phyloP scores from a whole-genome alignment of 1,140 invertebrate genomes.

The Ceratina japonica region DNA sequence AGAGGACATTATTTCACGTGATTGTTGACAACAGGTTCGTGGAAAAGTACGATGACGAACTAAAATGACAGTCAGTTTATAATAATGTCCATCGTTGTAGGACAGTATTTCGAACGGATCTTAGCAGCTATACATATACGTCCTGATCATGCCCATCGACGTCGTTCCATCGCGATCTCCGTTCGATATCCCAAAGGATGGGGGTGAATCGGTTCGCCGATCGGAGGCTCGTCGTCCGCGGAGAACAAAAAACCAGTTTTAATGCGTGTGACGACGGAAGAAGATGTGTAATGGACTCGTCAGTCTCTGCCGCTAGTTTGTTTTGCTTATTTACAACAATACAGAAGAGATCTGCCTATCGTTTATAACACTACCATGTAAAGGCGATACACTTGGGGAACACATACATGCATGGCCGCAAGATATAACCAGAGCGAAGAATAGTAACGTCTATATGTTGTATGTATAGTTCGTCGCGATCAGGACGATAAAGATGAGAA shows the following conservation, averaged over 20 bases:
- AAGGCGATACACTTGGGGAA: slow-evolving; percentile 61
- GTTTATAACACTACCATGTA: slow-evolving; percentile 56
- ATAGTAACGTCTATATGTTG: background rate
- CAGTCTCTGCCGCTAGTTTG: background rate
- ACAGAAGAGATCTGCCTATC: slow-evolving; percentile 44
- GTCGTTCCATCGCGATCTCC: background rate
- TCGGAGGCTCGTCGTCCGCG: background rate
- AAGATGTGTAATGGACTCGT: background rate
- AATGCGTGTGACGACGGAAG: slow-evolving; percentile 3
- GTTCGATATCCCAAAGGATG: background rate
- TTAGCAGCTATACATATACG: background rate
- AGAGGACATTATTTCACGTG: background rate
- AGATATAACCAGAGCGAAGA: slow-evolving; percentile 50
- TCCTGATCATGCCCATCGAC: background rate
- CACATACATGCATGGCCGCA: slow-evolving; percentile 56
- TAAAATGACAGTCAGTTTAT: background rate
- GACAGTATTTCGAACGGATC: background rate
- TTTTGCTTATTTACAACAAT: slow-evolving; percentile 53
- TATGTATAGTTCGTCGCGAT: slow-evolving; percentile 16
- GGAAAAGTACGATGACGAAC: background rate
- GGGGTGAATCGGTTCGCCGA: background rate
- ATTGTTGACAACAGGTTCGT: background rate
- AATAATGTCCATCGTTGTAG: too few species aligned
- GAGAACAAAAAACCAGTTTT: slow-evolving; percentile 34
- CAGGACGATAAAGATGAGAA: background rate